Evolutionary conservation across 64 coral and sea anemone genomes (phyloP).

Genomic region (Montipora capricornis): DNA sequence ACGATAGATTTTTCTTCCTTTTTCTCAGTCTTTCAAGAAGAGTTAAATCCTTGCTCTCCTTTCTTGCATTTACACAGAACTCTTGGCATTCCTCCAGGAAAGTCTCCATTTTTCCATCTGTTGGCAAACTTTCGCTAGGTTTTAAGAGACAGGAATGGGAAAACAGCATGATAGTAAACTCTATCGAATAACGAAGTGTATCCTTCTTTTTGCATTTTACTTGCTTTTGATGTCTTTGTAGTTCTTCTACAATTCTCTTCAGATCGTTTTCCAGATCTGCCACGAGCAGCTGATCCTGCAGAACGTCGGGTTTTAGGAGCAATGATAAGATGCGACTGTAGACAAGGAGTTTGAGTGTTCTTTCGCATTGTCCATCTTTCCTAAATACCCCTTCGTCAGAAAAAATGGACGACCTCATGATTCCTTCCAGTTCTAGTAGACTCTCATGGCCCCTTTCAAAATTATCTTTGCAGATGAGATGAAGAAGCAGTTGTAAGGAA

Average conservation of each 20-base stretch:
- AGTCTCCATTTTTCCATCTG: not conserved
- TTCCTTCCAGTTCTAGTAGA: not conserved
- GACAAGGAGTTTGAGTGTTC: not conserved
- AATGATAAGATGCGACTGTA: constrained; percentile 16
- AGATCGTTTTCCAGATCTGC: not conserved
- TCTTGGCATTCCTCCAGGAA: not conserved
- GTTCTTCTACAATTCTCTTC: not conserved
- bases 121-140: not conserved
- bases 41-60: not conserved
- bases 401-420: constrained; percentile 7
- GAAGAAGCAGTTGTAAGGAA: not conserved
- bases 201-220: constrained; percentile 16
- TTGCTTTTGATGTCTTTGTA: not conserved
- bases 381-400: not conserved
- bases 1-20: not conserved
- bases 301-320: not conserved
- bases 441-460: not conserved
- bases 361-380: not conserved
- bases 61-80: not conserved
- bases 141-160: not conserved
- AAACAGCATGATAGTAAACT: not conserved
- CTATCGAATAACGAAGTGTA: constrained; percentile 2
- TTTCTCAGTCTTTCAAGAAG: not conserved
- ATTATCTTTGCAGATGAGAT: constrained; percentile 23
- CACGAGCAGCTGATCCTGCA: not conserved